Base-by-base conservation (phyloP, 2,888 invertebrate genomes). In the Pimpla rufipes region DNA sequence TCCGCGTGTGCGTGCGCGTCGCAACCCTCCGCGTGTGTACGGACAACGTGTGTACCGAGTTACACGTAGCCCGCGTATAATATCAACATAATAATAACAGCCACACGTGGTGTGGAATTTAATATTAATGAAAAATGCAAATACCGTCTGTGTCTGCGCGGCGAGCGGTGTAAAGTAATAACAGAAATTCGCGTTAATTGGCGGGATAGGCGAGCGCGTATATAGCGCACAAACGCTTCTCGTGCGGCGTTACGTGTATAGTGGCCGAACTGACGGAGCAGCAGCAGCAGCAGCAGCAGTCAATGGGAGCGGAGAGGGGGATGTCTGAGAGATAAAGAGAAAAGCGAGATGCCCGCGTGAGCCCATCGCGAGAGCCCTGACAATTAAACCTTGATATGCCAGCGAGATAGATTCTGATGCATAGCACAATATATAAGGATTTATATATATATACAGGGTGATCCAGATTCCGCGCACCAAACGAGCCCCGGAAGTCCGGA, bases 131-230 rank as follows among this genome's bases (percentile, higher is more conserved):
- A 86, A 86, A 90, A 86, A 90, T 91, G 91, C 89, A 92, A 91
- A 91, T 89, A 78, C n/a, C 62, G 59, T 86, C 86, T 29, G 2
- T 2, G 86, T 87, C 88, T 88, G 88, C 87, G 87, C n/a, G 88
- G 70, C 77, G 29, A 71, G 80, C 85, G 88, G 90, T 89, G 88
- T 89, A 91, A 91, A 91, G 90, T 90, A 91, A 92, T 91, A 90
- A 90, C 89, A 88, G 88, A 91, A 90, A 74, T 90, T 90, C 89
- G 87, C 87, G 73, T 90, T 92, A 92, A 92, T 92, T 92, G 91
- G 92, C 89, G 86, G 87, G 90, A 90, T 88, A 89, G 88, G 81
- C 81, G 86, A 84, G 87, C n/a, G n/a, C n/a, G 86, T 85, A 84
- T 75, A 85, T 29, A 29, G 29, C 29, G 29, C 29, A n/a, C n/a